These are phyloP conservation scores for Hemitrygon akajei DNA, from an alignment of 2,797 vertebrate genomes.

Conservation along the genomic window DNA sequence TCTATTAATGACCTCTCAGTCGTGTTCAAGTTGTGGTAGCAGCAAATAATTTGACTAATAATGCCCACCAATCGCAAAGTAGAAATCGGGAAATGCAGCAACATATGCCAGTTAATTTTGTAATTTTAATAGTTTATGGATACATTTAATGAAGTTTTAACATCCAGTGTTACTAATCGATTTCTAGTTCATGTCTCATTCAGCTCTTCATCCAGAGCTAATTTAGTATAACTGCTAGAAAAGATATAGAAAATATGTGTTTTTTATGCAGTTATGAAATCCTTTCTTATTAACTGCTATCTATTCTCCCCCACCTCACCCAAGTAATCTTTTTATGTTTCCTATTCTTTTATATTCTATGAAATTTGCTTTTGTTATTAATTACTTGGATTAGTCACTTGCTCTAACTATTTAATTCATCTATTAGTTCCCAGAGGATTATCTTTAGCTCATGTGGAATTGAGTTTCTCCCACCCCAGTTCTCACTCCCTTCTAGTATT, in stretches of 20 bases:
- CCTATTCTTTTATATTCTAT: not conserved
- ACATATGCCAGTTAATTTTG: too few species aligned
- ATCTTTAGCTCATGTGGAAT: not conserved
- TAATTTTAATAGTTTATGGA: too few species aligned
- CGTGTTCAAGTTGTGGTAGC: too few species aligned
- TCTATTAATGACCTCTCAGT: too few species aligned
- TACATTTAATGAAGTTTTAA: too few species aligned
- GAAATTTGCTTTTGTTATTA: not conserved
- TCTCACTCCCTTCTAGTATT: not conserved
- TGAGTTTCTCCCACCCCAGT: not conserved
- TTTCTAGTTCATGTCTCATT: not conserved
- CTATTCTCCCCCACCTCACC: not conserved
- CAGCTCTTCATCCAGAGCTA: not conserved
- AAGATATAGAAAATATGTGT: not conserved
- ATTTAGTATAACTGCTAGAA: not conserved
- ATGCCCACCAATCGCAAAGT: too few species aligned
- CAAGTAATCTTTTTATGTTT: not conserved
- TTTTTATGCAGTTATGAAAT: not conserved
- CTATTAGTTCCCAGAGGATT: not conserved
- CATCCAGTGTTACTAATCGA: too few species aligned
- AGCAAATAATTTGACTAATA: too few species aligned
- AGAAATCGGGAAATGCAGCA: too few species aligned
- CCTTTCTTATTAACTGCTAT: not conserved
- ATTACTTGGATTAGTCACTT: not conserved
- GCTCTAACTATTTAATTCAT: not conserved